Evolutionary conservation across 2,888 invertebrate genomes (phyloP).

Genomic region (Anoncus sp.): DNA sequence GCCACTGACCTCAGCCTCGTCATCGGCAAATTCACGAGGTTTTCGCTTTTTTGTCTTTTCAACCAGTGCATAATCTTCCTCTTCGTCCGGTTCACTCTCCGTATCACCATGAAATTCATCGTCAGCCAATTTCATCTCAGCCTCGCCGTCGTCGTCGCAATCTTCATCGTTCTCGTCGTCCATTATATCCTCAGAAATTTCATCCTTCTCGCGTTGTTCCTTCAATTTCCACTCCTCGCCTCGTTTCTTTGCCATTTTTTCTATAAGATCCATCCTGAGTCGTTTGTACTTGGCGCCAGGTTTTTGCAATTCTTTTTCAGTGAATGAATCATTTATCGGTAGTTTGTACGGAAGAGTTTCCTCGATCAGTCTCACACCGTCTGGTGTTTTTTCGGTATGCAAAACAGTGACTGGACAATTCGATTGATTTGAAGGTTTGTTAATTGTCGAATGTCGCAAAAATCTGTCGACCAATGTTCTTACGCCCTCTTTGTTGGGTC

Average conservation of each 20-base stretch:
- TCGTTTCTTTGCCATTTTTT: slow-evolving; percentile 89
- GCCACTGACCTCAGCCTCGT: slow-evolving; percentile 84
- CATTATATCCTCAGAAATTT: slow-evolving; percentile 82
- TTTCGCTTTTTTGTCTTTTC: slow-evolving; percentile 73
- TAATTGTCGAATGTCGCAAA: slow-evolving; percentile 87
- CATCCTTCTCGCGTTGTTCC: slow-evolving; percentile 84
- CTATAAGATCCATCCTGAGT: slow-evolving; percentile 89
- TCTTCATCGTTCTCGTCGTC: slow-evolving; percentile 74
- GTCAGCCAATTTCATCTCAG: slow-evolving; percentile 71
- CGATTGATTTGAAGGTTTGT: slow-evolving; percentile 82
- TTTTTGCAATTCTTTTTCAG: slow-evolving; percentile 82
- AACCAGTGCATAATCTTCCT: slow-evolving; percentile 79
- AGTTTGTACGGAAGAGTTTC: slow-evolving; percentile 69
- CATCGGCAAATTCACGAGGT: slow-evolving; percentile 81
- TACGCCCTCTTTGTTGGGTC: slow-evolving; percentile 85
- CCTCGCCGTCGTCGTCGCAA: slow-evolving; percentile 74
- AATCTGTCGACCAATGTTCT: slow-evolving; percentile 89
- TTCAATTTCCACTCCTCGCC: slow-evolving; percentile 89
- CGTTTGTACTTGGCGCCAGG: slow-evolving; percentile 90
- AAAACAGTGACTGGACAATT: slow-evolving; percentile 76
- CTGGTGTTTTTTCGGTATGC: slow-evolving; percentile 68
- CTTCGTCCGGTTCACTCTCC: slow-evolving; percentile 78
- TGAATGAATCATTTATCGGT: slow-evolving; percentile 35
- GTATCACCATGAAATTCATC: slow-evolving; percentile 72
- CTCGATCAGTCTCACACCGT: slow-evolving; percentile 68